These are phyloP conservation scores for Mimachlamys varia DNA, from an alignment of 2,888 invertebrate species.

Conservation along the genomic window DNA sequence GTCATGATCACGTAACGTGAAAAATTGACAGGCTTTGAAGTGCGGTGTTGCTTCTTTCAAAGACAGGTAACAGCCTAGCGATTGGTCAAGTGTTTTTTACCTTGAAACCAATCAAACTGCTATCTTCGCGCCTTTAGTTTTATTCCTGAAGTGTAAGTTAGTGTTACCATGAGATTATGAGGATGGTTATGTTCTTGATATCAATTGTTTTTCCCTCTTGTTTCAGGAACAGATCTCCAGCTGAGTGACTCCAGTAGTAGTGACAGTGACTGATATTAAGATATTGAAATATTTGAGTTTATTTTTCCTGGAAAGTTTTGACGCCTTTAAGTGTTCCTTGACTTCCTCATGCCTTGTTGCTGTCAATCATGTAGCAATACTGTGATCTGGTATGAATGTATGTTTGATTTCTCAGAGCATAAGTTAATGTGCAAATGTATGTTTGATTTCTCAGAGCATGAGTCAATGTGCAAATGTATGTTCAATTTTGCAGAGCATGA, in stretches of 20 bases:
- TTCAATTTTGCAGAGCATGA: not conserved
- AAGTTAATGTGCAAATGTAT: not conserved
- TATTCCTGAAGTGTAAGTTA: too few species aligned
- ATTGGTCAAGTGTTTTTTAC: too few species aligned
- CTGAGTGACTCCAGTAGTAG: not conserved
- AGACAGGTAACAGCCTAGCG: too few species aligned
- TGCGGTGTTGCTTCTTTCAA: too few species aligned
- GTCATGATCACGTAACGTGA: too few species aligned
- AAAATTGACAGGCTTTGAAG: too few species aligned
- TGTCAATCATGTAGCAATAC: not conserved
- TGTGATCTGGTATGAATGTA: not conserved
- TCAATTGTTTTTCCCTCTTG: not conserved
- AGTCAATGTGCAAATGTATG: not conserved
- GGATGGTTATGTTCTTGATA: too few species aligned
- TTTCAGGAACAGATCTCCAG: constrained; percentile 8
- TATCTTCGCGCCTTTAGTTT: too few species aligned
- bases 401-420: not conserved
- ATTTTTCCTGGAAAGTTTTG: not conserved
- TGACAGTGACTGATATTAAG: not conserved
- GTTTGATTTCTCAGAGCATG: not conserved
- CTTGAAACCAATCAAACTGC: too few species aligned
- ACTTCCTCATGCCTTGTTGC: not conserved
- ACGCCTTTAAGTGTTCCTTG: not conserved
- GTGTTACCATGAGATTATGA: too few species aligned
- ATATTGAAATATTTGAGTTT: not conserved